Conservation (phyloP, 2,797 vertebrate genomes). For the Xiphophorus birchmanni region DNA sequence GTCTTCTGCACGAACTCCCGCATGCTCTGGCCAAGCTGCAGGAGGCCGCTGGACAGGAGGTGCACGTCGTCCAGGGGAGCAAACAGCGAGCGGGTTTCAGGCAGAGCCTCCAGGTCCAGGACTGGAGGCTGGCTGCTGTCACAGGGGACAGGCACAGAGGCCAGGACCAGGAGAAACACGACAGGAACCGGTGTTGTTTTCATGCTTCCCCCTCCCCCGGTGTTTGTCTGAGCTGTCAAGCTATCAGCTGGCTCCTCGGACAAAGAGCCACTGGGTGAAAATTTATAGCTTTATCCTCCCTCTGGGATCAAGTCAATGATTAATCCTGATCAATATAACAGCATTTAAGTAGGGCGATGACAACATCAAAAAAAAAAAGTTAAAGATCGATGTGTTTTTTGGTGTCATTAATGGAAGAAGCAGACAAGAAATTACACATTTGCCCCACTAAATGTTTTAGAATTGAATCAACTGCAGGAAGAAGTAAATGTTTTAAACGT, state of each 20-base stretch:
- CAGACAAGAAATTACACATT: neutral
- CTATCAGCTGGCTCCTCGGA: slow-evolving; percentile 1
- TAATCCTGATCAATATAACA: slow-evolving; percentile 47
- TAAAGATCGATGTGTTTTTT: neutral
- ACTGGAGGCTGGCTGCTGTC: slow-evolving; percentile 53
- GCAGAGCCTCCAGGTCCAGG: slow-evolving; percentile 2
- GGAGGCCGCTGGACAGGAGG: slow-evolving; percentile 89
- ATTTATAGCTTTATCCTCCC: slow-evolving; percentile 46
- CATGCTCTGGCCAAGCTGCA: slow-evolving; percentile 92
- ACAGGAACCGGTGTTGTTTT: slow-evolving; percentile 58
- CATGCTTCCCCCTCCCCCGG: slow-evolving; percentile 70
- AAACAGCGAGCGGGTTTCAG: slow-evolving; percentile 82
- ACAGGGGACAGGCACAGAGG: slow-evolving; percentile 69
- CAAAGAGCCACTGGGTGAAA: slow-evolving; percentile 15
- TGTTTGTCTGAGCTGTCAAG: slow-evolving; percentile 13
- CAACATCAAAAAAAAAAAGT: neutral
- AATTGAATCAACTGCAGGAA: neutral
- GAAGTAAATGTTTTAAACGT: neutral
- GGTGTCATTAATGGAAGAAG: neutral
- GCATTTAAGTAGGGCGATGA: neutral
- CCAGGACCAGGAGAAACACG: slow-evolving; percentile 65
- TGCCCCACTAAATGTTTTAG: neutral
- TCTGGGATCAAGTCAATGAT: slow-evolving; percentile 57
- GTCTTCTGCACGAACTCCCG: slow-evolving; percentile 94
- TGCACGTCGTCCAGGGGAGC: slow-evolving; percentile 90